These are phyloP conservation scores for Lycaena phlaeas DNA, from an alignment of 2,888 invertebrate genomes.

Conservation along the genomic window DNA sequence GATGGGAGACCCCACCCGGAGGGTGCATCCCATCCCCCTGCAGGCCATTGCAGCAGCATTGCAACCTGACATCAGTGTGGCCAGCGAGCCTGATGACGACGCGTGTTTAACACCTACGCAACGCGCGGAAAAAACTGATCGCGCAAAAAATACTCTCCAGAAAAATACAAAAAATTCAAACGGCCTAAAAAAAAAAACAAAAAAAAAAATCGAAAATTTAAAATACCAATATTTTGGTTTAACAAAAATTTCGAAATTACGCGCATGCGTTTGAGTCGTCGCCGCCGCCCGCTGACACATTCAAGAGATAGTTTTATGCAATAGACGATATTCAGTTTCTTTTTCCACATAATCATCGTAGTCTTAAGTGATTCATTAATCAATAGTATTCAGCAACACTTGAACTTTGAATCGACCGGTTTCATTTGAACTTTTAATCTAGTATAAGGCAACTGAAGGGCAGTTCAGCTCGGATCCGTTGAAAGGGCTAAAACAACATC, in stretches of 20 bases:
- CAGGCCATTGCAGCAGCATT: conserved; percentile 50
- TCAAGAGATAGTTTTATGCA: conserved; percentile 67
- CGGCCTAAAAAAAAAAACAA: conserved; percentile 37
- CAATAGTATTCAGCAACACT: conserved; percentile 70
- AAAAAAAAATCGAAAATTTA: conserved; percentile 33
- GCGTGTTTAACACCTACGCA: conserved; percentile 71
- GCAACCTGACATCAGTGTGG: conserved; percentile 66
- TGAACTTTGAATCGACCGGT: conserved; percentile 62
- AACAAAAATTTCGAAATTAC: conserved; percentile 55
- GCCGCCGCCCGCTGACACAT: conserved; percentile 64
- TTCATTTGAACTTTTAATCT: conserved; percentile 61
- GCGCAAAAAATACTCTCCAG: conserved; percentile 30
- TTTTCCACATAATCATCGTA: conserved; percentile 60
- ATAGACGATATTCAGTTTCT: conserved; percentile 65
- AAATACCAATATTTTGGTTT: conserved; percentile 52
- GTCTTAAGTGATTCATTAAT: conserved; percentile 63
- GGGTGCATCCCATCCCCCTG: conserved; percentile 39
- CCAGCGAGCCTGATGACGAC: conserved; percentile 62
- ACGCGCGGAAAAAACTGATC: conserved; percentile 53
- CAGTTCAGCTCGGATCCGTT: conserved; percentile 61
- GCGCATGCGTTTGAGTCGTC: conserved; percentile 59
- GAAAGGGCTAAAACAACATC: conserved; percentile 58
- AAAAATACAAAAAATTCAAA: conserved; percentile 32
- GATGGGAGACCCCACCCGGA: conserved; percentile 33
- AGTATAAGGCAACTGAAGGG: conserved; percentile 66